phyloP scores from a whole-genome alignment of 2,888 invertebrate genomes.

The Epirrita christyi region DNA sequence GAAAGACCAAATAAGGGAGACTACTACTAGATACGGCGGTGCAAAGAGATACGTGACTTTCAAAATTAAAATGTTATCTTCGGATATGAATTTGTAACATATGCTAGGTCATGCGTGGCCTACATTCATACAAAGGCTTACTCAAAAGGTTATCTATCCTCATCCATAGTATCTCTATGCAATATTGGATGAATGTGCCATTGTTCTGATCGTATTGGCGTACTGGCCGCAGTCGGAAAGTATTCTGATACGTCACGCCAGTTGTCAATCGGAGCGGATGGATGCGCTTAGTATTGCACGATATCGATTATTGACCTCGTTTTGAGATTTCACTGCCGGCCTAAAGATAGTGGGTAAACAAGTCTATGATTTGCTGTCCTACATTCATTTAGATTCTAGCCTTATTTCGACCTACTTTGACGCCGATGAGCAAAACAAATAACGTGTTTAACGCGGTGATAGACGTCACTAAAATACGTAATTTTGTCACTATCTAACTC shows the following conservation, averaged over 20 bases:
- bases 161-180: conserved; percentile 13
- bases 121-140: conserved; percentile 15
- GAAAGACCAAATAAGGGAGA: too few species aligned
- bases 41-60: too few species aligned
- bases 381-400: conserved; percentile 8
- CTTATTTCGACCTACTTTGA: conserved; percentile 3
- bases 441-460: too few species aligned
- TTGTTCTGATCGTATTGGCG: conserved; percentile 20
- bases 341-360: conserved; percentile 41
- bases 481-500: too few species aligned
- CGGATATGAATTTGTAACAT: neutral
- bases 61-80: too few species aligned
- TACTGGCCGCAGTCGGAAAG: conserved; percentile 58
- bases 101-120: neutral
- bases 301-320: conserved; percentile 73
- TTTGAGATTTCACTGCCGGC: conserved; percentile 56
- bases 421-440: too few species aligned
- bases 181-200: conserved; percentile 22
- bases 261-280: conserved; percentile 76
- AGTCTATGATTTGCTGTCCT: conserved; percentile 15
- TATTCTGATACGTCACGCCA: conserved; percentile 72
- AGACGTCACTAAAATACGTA: too few species aligned
- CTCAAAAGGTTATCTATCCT: conserved; percentile 22
- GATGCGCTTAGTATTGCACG: conserved; percentile 70
- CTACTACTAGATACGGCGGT: too few species aligned